These are phyloP conservation scores for Monomorium pharaonis DNA, from an alignment of 1,140 invertebrate genomes.

Conservation along the genomic window DNA sequence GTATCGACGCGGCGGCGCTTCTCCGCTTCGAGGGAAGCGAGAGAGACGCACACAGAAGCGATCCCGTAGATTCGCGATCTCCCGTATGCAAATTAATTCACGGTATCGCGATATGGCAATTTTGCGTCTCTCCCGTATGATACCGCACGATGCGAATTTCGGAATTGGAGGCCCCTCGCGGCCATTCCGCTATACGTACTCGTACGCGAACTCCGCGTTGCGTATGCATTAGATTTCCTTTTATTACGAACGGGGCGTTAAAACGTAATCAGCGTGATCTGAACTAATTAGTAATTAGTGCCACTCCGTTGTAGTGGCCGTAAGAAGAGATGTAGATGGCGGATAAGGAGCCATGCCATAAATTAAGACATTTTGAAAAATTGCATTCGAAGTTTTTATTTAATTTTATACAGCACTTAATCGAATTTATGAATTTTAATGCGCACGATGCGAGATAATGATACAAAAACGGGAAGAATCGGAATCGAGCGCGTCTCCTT, in stretches of 20 bases:
- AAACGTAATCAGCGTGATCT: neutral
- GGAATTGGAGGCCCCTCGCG: constrained; percentile 17
- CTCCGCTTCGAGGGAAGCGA: constrained; percentile 12
- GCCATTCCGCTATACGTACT: neutral
- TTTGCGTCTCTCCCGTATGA: neutral
- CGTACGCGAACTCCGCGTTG: neutral
- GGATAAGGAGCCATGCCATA: neutral
- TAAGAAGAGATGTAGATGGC: neutral
- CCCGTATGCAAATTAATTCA: constrained; percentile 4
- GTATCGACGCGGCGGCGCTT: constrained; percentile 43
- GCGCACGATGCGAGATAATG: neutral
- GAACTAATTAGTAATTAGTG: neutral
- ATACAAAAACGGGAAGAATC: neutral
- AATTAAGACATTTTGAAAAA: neutral
- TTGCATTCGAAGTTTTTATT: neutral
- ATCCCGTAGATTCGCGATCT: neutral
- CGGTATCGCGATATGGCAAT: neutral
- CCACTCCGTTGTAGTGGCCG: neutral
- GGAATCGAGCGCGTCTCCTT: neutral
- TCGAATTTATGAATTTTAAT: neutral
- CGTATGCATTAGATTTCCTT: constrained; percentile 28
- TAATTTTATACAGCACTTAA: neutral
- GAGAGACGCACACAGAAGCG: neutral
- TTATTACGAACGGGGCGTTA: neutral
- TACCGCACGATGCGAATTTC: constrained; percentile 27